A percentile compares a stretch with the other conserved stretches of the same genome.
These are phyloP conservation scores for Chalcis sispes DNA, from an alignment of 2,888 invertebrate species.

Conservation along the genomic window DNA sequence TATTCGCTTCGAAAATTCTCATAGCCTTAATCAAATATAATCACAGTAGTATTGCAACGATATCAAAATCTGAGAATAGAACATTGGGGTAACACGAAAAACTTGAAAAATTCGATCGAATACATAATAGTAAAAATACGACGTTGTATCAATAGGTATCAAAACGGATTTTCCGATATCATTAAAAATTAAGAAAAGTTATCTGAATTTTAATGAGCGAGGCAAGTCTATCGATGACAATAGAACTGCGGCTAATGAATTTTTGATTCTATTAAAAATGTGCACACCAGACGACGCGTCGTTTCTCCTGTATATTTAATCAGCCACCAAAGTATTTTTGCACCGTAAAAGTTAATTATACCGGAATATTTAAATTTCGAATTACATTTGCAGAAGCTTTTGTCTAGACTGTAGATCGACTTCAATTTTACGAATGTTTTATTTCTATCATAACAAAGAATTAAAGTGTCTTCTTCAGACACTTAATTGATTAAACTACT, in stretches of 20 bases:
- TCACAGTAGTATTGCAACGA: neutral
- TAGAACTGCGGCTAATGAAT: conserved; percentile 36
- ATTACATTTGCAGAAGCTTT: conserved; percentile 31
- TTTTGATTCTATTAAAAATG: conserved; percentile 48
- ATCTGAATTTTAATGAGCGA: conserved; percentile 46
- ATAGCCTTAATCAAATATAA: too few relatives aligned
- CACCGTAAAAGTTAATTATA: conserved; percentile 42
- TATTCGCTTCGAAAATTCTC: too few relatives aligned
- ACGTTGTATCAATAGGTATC: conserved; percentile 37
- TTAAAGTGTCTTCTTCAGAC: conserved; percentile 17
- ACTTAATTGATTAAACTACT: conserved; percentile 8
- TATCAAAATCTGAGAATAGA: neutral
- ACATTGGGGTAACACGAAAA: neutral
- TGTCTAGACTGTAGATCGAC: conserved; percentile 36
- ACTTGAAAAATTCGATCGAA: neutral
- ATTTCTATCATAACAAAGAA: conserved; percentile 18
- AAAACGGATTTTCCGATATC: conserved; percentile 41
- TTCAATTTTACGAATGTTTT: conserved; percentile 9
- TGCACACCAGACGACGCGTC: conserved; percentile 49
- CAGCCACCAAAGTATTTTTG: conserved; percentile 42
- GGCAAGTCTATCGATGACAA: conserved; percentile 22
- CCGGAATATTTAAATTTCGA: conserved; percentile 34
- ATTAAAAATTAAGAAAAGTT: conserved; percentile 40
- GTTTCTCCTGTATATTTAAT: conserved; percentile 40
- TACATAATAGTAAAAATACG: conserved; percentile 15